Conservation (phyloP, 2,113 vertebrate genomes). For the Rafetus swinhoei region DNA sequence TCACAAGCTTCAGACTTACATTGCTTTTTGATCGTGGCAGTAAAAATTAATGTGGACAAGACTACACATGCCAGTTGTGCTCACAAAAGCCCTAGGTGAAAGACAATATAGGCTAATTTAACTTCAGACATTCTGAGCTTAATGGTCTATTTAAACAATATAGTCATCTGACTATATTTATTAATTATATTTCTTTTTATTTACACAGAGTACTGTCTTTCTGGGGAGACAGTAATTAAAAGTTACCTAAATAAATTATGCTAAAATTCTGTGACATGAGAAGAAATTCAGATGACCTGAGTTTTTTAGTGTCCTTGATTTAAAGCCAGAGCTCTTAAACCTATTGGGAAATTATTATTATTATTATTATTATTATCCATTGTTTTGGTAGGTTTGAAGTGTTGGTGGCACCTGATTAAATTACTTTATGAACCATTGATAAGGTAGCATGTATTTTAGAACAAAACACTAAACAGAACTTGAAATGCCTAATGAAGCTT, state of each 20-base stretch:
- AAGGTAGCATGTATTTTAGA: neutral
- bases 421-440: neutral
- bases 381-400: neutral
- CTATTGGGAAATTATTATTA: conserved; percentile 30
- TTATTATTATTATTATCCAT: neutral
- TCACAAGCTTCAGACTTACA: conserved; percentile 68
- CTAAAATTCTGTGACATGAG: conserved; percentile 3
- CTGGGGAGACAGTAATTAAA: conserved; percentile 66
- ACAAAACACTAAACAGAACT: neutral
- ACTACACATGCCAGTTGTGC: conserved; percentile 70
- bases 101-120: conserved; percentile 69
- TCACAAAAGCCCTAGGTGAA: conserved; percentile 67
- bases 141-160: conserved; percentile 71
- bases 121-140: conserved; percentile 66
- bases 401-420: neutral
- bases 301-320: conserved; percentile 24
- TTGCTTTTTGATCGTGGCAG: conserved; percentile 72
- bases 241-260: conserved; percentile 57
- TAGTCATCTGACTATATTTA: conserved; percentile 68
- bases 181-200: conserved; percentile 72
- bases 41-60: conserved; percentile 79
- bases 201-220: conserved; percentile 53
- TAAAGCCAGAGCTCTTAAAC: conserved; percentile 7
- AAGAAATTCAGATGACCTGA: conserved; percentile 46
- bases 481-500: conserved; percentile 35